Percentiles rank a stretch among this genome's conserved stretches.
Evolutionary conservation across 2,888 invertebrate species (phyloP).

Genomic region (Allacma fusca): DNA sequence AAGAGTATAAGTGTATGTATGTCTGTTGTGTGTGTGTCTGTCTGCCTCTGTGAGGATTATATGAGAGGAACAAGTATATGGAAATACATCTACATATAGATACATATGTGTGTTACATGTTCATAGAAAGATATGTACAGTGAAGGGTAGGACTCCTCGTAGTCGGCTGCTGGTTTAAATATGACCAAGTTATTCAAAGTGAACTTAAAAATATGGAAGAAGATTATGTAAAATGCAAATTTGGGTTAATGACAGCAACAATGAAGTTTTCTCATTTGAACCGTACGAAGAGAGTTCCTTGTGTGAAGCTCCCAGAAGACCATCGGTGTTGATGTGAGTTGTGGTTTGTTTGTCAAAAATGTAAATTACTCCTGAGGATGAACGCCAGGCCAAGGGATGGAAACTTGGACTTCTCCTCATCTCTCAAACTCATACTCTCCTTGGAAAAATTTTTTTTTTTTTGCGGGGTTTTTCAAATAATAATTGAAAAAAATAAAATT

Average conservation of each 20-base stretch:
- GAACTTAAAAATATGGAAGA: conserved; percentile 18
- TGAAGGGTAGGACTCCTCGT: not conserved
- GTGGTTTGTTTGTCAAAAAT: conserved; percentile 33
- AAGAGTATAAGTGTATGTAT: too few relatives aligned
- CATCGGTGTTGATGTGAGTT: not conserved
- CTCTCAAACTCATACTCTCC: too few relatives aligned
- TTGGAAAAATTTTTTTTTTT: conserved; percentile 10
- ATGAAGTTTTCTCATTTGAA: not conserved
- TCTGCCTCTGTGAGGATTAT: too few relatives aligned
- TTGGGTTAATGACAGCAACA: conserved; percentile 34
- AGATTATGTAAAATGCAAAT: conserved; percentile 33
- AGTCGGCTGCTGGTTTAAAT: conserved; percentile 12
- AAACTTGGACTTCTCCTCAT: not conserved
- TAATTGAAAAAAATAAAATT: conserved; percentile 2
- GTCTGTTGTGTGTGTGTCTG: too few relatives aligned
- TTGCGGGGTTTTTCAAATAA: conserved; percentile 23
- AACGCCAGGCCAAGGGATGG: not conserved
- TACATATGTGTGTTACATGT: too few relatives aligned
- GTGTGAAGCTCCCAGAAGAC: not conserved
- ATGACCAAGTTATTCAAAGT: conserved; percentile 18
- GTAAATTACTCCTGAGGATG: conserved; percentile 29
- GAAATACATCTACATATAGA: too few relatives aligned
- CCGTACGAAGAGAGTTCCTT: not conserved
- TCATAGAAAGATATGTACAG: too few relatives aligned
- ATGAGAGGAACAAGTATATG: too few relatives aligned